Evolutionary conservation across 2,113 vertebrate species (phyloP).

Genomic region (Callionymus lyra): DNA sequence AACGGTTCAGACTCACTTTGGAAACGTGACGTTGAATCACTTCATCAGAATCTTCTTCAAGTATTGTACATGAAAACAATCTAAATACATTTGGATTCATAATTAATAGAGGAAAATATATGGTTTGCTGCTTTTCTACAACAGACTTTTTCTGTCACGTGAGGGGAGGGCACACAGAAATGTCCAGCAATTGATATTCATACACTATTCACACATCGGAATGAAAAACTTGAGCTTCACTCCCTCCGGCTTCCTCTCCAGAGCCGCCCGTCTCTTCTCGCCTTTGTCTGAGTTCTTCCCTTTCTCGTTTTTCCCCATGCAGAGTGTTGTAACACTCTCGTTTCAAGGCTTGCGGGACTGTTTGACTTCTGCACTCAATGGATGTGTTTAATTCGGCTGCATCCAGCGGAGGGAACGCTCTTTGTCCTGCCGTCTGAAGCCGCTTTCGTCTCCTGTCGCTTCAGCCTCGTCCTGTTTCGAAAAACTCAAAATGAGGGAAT

Average conservation of each 20-base stretch:
- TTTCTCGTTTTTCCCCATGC: constrained; percentile 13
- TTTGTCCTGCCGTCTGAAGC: not conserved
- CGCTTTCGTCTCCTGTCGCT: not conserved
- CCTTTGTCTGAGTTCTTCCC: constrained; percentile 8
- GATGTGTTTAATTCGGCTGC: constrained; percentile 23
- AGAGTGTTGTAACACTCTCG: constrained; percentile 16
- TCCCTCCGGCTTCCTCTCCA: constrained; percentile 24
- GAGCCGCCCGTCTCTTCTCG: constrained; percentile 6
- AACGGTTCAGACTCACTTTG: too few species aligned
- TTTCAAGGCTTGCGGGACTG: constrained; percentile 23
- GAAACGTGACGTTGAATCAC: too few species aligned
- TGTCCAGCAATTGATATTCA: constrained; percentile 41
- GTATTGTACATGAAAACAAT: too few species aligned
- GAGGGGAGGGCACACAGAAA: constrained; percentile 1
- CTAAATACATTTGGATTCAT: too few species aligned
- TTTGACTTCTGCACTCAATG: constrained; percentile 2
- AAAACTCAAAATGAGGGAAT: too few species aligned
- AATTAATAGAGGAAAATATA: too few species aligned
- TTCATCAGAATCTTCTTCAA: too few species aligned
- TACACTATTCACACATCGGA: constrained; percentile 32
- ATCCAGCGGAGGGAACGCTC: constrained; percentile 5
- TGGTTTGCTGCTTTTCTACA: too few species aligned
- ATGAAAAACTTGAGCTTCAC: constrained; percentile 26
- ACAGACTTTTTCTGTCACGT: not conserved
- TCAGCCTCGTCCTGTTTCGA: not conserved